Evolutionary conservation across 2,113 vertebrate genomes (phyloP), one percentile per base, ranked within the genome.

Genomic region (Lota lota): DNA sequence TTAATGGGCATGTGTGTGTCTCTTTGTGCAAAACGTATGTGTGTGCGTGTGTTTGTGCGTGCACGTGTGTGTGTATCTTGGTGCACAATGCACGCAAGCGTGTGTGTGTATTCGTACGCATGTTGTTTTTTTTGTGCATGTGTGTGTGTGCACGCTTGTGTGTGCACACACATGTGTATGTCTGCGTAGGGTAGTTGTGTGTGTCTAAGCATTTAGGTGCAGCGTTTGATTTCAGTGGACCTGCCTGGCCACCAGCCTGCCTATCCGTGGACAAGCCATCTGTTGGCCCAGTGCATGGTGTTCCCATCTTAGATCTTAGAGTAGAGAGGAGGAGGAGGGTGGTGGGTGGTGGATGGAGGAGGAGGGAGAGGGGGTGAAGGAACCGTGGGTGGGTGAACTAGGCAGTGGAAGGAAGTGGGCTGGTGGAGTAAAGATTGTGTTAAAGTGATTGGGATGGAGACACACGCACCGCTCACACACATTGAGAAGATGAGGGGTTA

Each of bases 201-300:
- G 74, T 62, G 70, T 63, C 76, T 74, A 73, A 82, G 75, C 72
- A 75, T 88, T 85, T 85, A 87, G 84, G 80, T 88, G 86, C 82
- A 83, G 85, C 87, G 85, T 90, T 90, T 90, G 86, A 89, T 91
- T 91, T 89, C 80, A 82, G 78, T 72, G 77, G 85, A 89, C 88
- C 88, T 86, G 88, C 86, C 82, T 85, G 84, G 88, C 86, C 89
- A 87, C 87, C 88, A 87, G 85, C 83, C 76, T 85, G 80, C 78
- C 80, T 85, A 85, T 92, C 89, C 87, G 81, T 60, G 85, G 87
- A 90, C 86, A 87, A 88, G 87, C 91, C 91, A 92, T 92, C 90
- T 91, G 91, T 91, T 90, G 89, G 85, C 81, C 82, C 86, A 88
- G 89, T 83, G 86, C 83, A 79, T 83, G 76, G 84, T 87, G 88